Percentiles rank a stretch among this genome's conserved stretches.
Evolutionary conservation across 2,797 vertebrate genomes (phyloP).

Genomic region (Mormyrops boulengeri): DNA sequence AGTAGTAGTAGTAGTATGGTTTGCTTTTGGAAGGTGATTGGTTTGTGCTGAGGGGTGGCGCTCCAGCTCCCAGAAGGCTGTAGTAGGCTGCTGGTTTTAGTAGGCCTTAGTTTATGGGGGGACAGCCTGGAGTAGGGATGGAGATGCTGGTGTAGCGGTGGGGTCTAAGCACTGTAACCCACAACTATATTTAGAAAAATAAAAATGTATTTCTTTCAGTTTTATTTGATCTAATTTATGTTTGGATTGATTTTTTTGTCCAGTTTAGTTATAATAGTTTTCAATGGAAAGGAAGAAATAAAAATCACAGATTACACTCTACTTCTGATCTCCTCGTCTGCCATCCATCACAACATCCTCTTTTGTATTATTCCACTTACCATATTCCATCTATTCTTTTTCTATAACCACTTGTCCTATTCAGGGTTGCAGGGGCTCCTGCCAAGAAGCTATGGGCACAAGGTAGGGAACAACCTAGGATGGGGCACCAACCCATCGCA

Average conservation of each 20-base stretch:
- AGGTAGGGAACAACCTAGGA: background rate
- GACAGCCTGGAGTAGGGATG: background rate
- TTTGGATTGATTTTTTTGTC: background rate
- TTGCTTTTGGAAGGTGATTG: background rate
- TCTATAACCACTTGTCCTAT: background rate
- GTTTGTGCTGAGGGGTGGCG: background rate
- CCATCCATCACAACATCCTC: background rate
- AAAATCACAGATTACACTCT: background rate
- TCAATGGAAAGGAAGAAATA: background rate
- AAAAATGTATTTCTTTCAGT: background rate
- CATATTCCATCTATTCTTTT: background rate
- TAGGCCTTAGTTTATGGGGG: background rate
- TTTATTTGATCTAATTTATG: background rate
- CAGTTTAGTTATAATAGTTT: background rate
- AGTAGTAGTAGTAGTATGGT: background rate
- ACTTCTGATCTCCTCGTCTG: background rate
- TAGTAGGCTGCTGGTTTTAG: background rate
- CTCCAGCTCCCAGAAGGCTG: background rate
- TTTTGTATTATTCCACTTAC: background rate
- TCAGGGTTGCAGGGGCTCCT: background rate
- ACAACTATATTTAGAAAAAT: background rate
- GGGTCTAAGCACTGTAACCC: background rate
- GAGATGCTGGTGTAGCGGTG: background rate
- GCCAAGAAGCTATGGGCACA: background rate
- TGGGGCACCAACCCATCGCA: background rate